Base-by-base conservation (phyloP, 2,888 invertebrate genomes). In the Kryphioiulus occultus region DNA sequence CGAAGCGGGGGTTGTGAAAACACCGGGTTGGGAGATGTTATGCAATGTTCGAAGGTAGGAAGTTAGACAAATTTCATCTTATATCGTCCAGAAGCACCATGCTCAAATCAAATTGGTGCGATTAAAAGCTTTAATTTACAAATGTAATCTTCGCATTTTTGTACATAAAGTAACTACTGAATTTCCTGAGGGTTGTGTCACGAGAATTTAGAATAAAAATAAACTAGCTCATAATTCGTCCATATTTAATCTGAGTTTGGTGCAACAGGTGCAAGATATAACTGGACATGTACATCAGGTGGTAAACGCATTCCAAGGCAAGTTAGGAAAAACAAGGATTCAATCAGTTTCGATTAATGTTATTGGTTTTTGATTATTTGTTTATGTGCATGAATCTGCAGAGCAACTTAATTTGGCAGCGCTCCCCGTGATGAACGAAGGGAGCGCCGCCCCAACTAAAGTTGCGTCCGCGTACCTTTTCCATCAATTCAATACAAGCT, bases 401-500 rank as follows among this genome's bases (percentile, higher is more conserved):
- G 68, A 68, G 26, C 26, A 68, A 26, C 68, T 68, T 26, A 68
- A 26, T 19, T 68, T 9, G 68, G 68, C 68, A 19, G 68, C 22
- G 68, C 26, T 68, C 26, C n/a, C n/a, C n/a, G n/a, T n/a, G n/a
- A n/a, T n/a, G n/a, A n/a, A n/a, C n/a, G n/a, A 26, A 9, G 12
- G 10, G 44, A 68, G 26, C 68, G 26, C 68, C 26, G 68, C 68
- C 9, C 12, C 26, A 68, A 12, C 59, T 59, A n/a, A 59, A 59
- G 59, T 59, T n/a, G 22, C 4, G 59, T 19, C n/a, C 59, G 59
- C 59, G 19, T 68, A 68, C 68, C 68, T 68, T 68, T 26, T 68
- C 68, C 89, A 92, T 92, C 86, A 94, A 91, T 89, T 94, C 93
- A 89, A 94, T 94, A 90, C 93, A 93, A 87, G 92, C 92, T 89